phyloP scores from a whole-genome alignment of 2,888 invertebrate species.

The Zygaena filipendulae region DNA sequence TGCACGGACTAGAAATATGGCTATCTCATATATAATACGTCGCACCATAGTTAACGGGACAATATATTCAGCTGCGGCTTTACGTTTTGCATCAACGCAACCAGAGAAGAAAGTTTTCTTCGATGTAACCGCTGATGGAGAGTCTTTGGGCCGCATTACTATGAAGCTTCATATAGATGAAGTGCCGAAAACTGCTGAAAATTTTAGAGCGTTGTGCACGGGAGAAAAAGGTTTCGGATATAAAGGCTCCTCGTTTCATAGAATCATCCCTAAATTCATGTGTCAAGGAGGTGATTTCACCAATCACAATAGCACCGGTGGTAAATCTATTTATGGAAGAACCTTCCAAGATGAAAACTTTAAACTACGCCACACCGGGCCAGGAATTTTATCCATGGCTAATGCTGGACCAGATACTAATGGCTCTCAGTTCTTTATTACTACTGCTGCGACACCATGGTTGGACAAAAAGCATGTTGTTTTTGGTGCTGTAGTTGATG shows the following conservation, averaged over 20 bases:
- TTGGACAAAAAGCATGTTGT: slow-evolving; percentile 95
- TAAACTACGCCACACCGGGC: slow-evolving; percentile 87
- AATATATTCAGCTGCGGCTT: slow-evolving; percentile 47
- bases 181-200: slow-evolving; percentile 94
- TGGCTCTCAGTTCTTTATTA: slow-evolving; percentile 97
- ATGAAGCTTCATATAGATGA: slow-evolving; percentile 90
- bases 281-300: slow-evolving; percentile 97
- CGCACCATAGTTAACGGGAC: slow-evolving; percentile 46
- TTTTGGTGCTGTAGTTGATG: slow-evolving; percentile 91
- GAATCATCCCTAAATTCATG: slow-evolving; percentile 95
- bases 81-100: slow-evolving; percentile 49
- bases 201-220: slow-evolving; percentile 91
- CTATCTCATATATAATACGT: too few species aligned
- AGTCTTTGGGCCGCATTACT: slow-evolving; percentile 83
- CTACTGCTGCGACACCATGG: slow-evolving; percentile 93
- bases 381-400: slow-evolving; percentile 94
- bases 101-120: slow-evolving; percentile 77
- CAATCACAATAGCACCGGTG: slow-evolving; percentile 91
- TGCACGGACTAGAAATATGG: too few species aligned
- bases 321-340: slow-evolving; percentile 97
- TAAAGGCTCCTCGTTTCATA: slow-evolving; percentile 90
- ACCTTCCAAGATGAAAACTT: slow-evolving; percentile 96
- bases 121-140: slow-evolving; percentile 87
- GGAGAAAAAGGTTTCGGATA: slow-evolving; percentile 77
- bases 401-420: slow-evolving; percentile 96